Base-by-base conservation (phyloP, 2,797 vertebrate species). In the Neosilurus mollespiculum region DNA sequence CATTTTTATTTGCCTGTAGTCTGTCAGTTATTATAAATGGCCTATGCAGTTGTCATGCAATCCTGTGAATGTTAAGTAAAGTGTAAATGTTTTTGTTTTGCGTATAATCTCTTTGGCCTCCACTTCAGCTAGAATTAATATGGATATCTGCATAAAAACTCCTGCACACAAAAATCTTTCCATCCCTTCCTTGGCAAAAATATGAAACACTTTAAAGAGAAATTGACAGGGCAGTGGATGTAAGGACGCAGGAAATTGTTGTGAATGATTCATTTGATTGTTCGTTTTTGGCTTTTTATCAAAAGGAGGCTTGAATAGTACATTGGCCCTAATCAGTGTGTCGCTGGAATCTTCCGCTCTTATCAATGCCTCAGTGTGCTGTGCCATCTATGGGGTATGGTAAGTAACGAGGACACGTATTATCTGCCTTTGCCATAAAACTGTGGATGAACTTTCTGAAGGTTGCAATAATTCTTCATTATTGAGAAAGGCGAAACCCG, bases 381-480 rank as follows among this genome's bases (percentile, higher is more conserved):
- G 76, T 61, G 49, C 67, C 69, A 43, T 72, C 77, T 26, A 34
- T 73, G 69, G 69, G 0, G 10, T 26, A 67, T 16, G 72, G 69
- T 59, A 83, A 88, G 80, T 82, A 34, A 85, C 43, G 83, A 76
- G 71, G 34, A 64, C 54, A 43, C 24, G 22, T 65, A 51, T 81
- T 83, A 70, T 22, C 59, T n/a, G 30, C 65, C 4, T 84, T 86
- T 79, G 80, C 78, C 82, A 81, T 88, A 84, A 87, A 87, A 84
- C 86, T 64, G 78, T 79, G 69, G 62, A 83, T 87, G 80, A 87
- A 86, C 84, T 88, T 84, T 86, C 59, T 75, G 73, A 87, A 83
- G 84, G 84, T 86, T 88, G 78, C 76, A 84, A 84, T 88, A 83
- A 86, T 81, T 78, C 61, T 0, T 56, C 80, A 65, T 87, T 83